A percentile compares a stretch with the other conserved stretches of the same genome.
These are phyloP conservation scores for Eupeodes latifasciatus DNA, from an alignment of 2,888 invertebrate species.

Conservation along the genomic window DNA sequence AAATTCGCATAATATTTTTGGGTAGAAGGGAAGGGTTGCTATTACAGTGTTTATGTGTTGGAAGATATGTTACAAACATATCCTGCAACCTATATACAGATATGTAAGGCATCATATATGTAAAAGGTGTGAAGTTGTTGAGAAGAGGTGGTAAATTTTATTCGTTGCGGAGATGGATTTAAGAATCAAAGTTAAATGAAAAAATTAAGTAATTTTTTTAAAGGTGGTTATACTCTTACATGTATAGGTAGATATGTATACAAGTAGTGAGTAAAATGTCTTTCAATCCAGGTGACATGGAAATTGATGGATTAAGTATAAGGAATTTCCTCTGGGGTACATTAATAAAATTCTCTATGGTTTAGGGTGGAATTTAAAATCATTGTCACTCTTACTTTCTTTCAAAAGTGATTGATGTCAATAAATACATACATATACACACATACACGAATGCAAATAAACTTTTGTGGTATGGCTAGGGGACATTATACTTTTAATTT, in stretches of 20 bases:
- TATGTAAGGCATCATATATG: background rate
- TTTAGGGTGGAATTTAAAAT: conserved; percentile 53
- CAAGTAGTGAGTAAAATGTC: background rate
- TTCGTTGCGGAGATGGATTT: conserved; percentile 27
- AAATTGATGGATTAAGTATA: conserved; percentile 35
- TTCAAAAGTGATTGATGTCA: conserved; percentile 58
- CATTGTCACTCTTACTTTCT: conserved; percentile 64
- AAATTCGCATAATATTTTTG: conserved; percentile 29
- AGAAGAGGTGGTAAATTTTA: conserved; percentile 51
- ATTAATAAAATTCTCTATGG: conserved; percentile 21
- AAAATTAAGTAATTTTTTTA: conserved; percentile 35
- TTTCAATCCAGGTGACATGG: conserved; percentile 1
- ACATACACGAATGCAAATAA: background rate
- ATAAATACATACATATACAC: background rate
- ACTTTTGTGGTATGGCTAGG: background rate
- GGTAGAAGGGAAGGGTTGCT: background rate
- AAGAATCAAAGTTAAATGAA: conserved; percentile 50
- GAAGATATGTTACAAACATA: conserved; percentile 55
- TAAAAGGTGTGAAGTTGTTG: conserved; percentile 64
- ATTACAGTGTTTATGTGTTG: conserved; percentile 52
- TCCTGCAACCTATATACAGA: too few relatives aligned
- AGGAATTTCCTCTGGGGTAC: conserved; percentile 23
- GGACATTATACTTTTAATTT: too few relatives aligned
- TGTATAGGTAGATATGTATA: too few relatives aligned
- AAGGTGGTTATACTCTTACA: too few relatives aligned